Percentiles rank a stretch among this genome's conserved stretches.
Evolutionary conservation across 2,888 invertebrate species (phyloP).

Genomic region (Pyrrhia umbra): DNA sequence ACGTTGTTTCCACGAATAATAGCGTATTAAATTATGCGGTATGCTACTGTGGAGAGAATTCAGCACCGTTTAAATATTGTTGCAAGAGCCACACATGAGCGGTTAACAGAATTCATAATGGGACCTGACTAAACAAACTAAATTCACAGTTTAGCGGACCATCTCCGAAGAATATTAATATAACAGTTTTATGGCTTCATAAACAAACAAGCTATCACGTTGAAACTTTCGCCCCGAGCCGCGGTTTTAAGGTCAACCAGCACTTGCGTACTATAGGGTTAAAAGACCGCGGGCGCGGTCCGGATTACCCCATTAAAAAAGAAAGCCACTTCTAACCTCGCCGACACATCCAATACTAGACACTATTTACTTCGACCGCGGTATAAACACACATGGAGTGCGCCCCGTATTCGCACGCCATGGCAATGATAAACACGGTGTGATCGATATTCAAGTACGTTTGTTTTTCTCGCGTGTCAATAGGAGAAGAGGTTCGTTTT

Average conservation of each 20-base stretch:
- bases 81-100: slow-evolving; percentile 64
- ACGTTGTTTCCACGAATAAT: slow-evolving; percentile 56
- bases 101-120: slow-evolving; percentile 43
- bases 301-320: slow-evolving; percentile 78
- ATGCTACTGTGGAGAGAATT: slow-evolving; percentile 59
- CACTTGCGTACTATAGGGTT: slow-evolving; percentile 80
- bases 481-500: slow-evolving; percentile 82
- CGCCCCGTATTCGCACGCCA: slow-evolving; percentile 65
- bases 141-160: slow-evolving; percentile 55
- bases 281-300: slow-evolving; percentile 83
- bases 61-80: slow-evolving; percentile 63
- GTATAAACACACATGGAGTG: slow-evolving; percentile 70
- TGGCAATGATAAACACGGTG: slow-evolving; percentile 79
- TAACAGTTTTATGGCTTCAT: slow-evolving; percentile 71
- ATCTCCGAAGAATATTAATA: slow-evolving; percentile 52
- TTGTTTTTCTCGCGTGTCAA: slow-evolving; percentile 85
- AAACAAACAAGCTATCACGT: slow-evolving; percentile 76
- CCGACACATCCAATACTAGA: slow-evolving; percentile 64
- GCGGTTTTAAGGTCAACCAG: slow-evolving; percentile 84
- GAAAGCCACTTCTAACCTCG: slow-evolving; percentile 75
- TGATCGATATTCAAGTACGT: slow-evolving; percentile 81
- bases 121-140: slow-evolving; percentile 60
- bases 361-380: slow-evolving; percentile 72
- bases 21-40: slow-evolving; percentile 62
- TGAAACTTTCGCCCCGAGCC: slow-evolving; percentile 66